Evolutionary conservation across 1,140 invertebrate genomes (phyloP), one percentile per base, ranked within the genome.

Genomic region (Ceratina japonica): DNA sequence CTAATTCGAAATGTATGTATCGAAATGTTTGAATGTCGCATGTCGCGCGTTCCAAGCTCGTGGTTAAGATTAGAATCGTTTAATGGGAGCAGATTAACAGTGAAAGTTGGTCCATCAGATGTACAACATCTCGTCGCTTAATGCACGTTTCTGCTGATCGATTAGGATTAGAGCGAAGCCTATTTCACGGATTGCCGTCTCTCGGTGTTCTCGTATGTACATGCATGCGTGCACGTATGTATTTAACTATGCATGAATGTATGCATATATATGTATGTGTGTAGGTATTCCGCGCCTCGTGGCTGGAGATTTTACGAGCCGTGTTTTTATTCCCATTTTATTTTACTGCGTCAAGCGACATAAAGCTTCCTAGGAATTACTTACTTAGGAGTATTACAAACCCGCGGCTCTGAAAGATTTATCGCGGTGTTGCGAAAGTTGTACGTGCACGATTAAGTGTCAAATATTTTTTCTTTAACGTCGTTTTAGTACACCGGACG

Each of bases 281-380:
- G 5, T 44, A 44, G 27, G 37, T 10, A 44, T 10, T 44, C 37
- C 37, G 37, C 37, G 37, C n/a, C 54, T 56, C 54, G 54, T n/a
- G 54, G 15, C n/a, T 56, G 54, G 4, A 56, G 16, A n/a, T 56
- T 56, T 68, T 31, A 54, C 65, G 49, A 52, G 49, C 49, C 22
- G 49, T 18, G 15, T 27, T 27, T 54, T n/a, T 15, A 1, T n/a
- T 59, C n/a, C 49, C 49, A 20, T 68, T 52, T 68, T 54, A 68
- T 52, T n/a, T 18, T 1, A 1, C 18, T 44, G 49, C 20, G 20
- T 18, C 22, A 51, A 13, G 24, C 16, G 22, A 27, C 18, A 12
- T 15, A 31, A 54, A 52, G 65, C 49, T 54, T 52, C 22, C 16
- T 68, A n/a, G 10, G 27, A 68, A 68, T 68, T 68, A 20, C 65